Evolutionary conservation across 1,140 invertebrate species (phyloP), one percentile per base, ranked within the genome.

Genomic region (Heliconius melpomene): DNA sequence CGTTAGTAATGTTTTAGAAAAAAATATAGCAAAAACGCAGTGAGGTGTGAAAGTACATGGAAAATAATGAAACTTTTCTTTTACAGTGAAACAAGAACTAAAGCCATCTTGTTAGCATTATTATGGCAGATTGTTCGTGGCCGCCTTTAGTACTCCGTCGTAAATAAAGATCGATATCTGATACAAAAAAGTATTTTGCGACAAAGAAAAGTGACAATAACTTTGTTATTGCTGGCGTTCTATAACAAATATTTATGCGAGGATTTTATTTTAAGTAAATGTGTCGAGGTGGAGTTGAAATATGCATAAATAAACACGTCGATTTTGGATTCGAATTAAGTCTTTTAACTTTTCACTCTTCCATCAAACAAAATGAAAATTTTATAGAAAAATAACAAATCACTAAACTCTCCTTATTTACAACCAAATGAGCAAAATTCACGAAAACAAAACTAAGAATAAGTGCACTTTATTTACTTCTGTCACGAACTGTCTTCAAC

Each of bases 91-190:
- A 26, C 60, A 66, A 66, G 16, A 66, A 26, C 60, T 66, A 66
- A 66, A 29, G 8, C 60, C 23, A 29, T 66, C 60, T 66, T 66
- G 60, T 66, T 66, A 66, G 60, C 23, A 66, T 66, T 66, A 66
- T 66, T 66, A 66, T 66, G 23, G 60, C 60, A 23, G 54, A 66
- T 66, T 23, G 60, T 26, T 66, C 23, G 54, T 57, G 60, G 60
- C 60, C 23, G 60, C 60, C 60, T 66, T 66, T 29, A 60, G 23
- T 60, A 66, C 60, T 66, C 3, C 23, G 23, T 66, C 60, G 60
- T 66, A 66, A 66, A 66, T 66, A 66, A 66, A 66, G 60, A 29
- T 66, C 60, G 60, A 66, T 26, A 66, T 66, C 60, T 66, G 9
- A 66, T 66, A 66, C 60, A 66, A 66, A 29, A 57, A 66, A 66